These are phyloP conservation scores for Sylvilagus bachmani DNA, from an alignment of 2,113 vertebrate genomes.

Conservation along the genomic window DNA sequence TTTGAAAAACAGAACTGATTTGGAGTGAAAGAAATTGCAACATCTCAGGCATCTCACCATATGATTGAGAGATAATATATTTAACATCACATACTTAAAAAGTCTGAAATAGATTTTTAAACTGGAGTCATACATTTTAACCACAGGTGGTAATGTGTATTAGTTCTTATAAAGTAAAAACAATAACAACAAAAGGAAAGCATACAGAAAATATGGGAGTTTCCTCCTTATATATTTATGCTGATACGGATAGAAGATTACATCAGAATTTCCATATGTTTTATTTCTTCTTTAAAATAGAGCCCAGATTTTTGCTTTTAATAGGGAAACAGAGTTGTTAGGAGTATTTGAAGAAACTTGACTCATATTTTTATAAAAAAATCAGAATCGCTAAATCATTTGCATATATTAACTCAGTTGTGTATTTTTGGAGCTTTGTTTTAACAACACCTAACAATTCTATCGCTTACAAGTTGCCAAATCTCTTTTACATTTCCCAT, in stretches of 20 bases:
- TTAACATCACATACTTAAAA: slow-evolving; percentile 65
- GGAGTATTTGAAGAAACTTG: slow-evolving; percentile 66
- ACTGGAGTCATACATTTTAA: slow-evolving; percentile 59
- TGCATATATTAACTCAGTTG: slow-evolving; percentile 51
- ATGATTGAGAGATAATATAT: slow-evolving; percentile 67
- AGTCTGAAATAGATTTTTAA: slow-evolving; percentile 65
- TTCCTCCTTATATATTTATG: slow-evolving; percentile 33
- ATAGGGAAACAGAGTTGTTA: slow-evolving; percentile 64
- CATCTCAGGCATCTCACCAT: slow-evolving; percentile 55
- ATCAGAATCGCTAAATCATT: slow-evolving; percentile 38
- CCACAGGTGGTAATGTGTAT: slow-evolving; percentile 24
- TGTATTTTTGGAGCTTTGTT: slow-evolving; percentile 53
- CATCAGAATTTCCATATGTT: slow-evolving; percentile 35
- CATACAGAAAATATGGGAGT: background rate
- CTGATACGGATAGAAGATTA: slow-evolving; percentile 21
- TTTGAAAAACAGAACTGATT: slow-evolving; percentile 31
- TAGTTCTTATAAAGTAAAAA: background rate
- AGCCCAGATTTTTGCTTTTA: slow-evolving; percentile 27
- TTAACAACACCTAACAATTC: slow-evolving; percentile 60
- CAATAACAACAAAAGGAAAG: background rate
- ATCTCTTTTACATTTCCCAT: slow-evolving; percentile 47
- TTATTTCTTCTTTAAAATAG: slow-evolving; percentile 52
- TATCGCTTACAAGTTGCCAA: slow-evolving; percentile 14
- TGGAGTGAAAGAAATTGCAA: slow-evolving; percentile 63
- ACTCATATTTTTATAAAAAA: slow-evolving; percentile 41